Evolutionary conservation across 2,797 vertebrate genomes (phyloP).

Genomic region (Limnodromus scolopaceus): DNA sequence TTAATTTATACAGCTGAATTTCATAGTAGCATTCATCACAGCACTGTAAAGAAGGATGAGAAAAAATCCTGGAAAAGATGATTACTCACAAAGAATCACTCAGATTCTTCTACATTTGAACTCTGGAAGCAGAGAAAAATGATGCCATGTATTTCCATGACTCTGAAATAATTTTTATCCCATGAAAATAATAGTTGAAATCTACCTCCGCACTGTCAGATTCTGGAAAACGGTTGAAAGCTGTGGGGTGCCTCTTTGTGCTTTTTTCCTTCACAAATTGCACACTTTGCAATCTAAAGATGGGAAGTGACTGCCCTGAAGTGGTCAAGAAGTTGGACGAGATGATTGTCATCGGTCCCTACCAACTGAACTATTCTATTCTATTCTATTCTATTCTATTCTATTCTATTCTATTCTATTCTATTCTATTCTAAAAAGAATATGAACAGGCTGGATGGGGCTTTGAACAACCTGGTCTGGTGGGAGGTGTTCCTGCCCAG

Average conservation of each 20-base stretch:
- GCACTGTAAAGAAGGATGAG: neutral
- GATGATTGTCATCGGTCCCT: neutral
- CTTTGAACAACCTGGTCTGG: too few species aligned
- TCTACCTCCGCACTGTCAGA: neutral
- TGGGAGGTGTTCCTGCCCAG: too few species aligned
- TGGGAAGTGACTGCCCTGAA: neutral
- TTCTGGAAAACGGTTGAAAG: neutral
- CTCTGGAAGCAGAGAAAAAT: neutral
- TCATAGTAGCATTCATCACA: neutral
- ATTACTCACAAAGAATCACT: neutral
- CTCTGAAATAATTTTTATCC: neutral
- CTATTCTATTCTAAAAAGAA: neutral
- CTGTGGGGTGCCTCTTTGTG: neutral
- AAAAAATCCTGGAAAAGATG: neutral
- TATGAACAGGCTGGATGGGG: too few species aligned
- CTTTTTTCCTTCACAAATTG: neutral
- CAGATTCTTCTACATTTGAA: neutral
- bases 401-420: too few species aligned
- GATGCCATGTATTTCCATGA: neutral
- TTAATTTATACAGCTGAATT: neutral
- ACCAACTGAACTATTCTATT: neutral
- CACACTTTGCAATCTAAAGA: neutral
- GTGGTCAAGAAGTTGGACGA: neutral
- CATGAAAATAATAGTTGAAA: neutral
- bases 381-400: neutral